phyloP scores from a whole-genome alignment of 1,140 invertebrate genomes.

The Propsilocerus akamusi region DNA sequence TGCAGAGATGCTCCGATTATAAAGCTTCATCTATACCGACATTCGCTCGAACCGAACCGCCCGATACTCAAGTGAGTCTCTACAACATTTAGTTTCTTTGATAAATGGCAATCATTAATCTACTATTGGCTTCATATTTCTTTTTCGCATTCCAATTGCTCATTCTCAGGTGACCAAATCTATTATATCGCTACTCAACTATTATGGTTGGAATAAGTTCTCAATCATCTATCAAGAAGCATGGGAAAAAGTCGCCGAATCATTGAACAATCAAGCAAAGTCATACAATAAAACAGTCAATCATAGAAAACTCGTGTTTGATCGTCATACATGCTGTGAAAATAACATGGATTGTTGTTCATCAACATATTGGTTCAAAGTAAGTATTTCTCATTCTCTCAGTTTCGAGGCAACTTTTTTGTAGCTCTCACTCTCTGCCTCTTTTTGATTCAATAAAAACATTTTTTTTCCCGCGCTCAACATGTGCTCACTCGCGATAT shows the following conservation, averaged over 20 bases:
- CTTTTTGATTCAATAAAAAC: background rate
- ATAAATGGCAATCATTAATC: background rate
- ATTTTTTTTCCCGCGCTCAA: background rate
- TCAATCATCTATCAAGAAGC: slow-evolving; percentile 73
- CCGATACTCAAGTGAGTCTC: slow-evolving; percentile 61
- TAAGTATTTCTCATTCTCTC: slow-evolving; percentile 7
- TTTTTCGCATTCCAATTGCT: background rate
- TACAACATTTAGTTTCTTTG: background rate
- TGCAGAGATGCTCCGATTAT: slow-evolving; percentile 85
- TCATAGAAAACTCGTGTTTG: slow-evolving; percentile 42
- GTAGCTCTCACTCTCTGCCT: too few relatives aligned
- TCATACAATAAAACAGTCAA: slow-evolving; percentile 65
- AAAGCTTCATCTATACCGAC: slow-evolving; percentile 72
- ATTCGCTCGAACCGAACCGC: slow-evolving; percentile 86
- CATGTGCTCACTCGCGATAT: background rate
- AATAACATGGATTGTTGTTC: slow-evolving; percentile 50
- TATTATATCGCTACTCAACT: slow-evolving; percentile 67
- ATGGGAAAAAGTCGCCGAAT: slow-evolving; percentile 58
- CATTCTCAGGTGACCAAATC: slow-evolving; percentile 71
- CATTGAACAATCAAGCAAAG: slow-evolving; percentile 48
- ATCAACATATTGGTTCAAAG: slow-evolving; percentile 56
- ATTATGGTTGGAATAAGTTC: slow-evolving; percentile 89
- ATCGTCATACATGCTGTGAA: slow-evolving; percentile 55
- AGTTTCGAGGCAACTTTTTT: too few relatives aligned
- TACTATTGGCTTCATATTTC: background rate